Evolutionary conservation across 2,888 invertebrate species (phyloP).

Genomic region (Conomelus anceps): DNA sequence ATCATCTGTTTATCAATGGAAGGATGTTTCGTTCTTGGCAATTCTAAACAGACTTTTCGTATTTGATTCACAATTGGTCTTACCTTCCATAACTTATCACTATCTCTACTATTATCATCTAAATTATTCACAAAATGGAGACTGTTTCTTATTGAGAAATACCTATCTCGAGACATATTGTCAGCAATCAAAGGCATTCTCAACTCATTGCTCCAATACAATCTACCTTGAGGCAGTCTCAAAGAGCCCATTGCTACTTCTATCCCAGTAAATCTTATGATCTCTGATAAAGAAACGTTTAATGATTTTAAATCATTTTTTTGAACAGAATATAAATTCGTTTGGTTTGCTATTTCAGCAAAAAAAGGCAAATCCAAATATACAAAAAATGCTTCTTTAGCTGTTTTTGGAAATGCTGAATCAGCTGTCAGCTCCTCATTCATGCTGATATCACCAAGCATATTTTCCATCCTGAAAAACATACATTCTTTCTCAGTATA

Average conservation of each 20-base stretch:
- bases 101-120: background rate
- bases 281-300: background rate
- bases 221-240: background rate
- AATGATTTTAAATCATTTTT: background rate
- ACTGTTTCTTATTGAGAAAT: constrained; percentile 2
- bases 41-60: background rate
- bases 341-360: constrained; percentile 6
- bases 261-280: constrained; percentile 8
- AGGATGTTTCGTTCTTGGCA: constrained; percentile 1
- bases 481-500: background rate
- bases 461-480: background rate
- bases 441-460: too few species aligned
- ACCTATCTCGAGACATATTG: constrained; percentile 2
- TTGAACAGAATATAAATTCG: constrained; percentile 7
- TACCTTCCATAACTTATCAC: constrained; percentile 12
- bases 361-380: constrained; percentile 3
- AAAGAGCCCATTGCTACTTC: constrained; percentile 8
- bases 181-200: background rate
- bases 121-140: constrained; percentile 12
- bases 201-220: constrained; percentile 5
- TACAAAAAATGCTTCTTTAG: constrained; percentile 5
- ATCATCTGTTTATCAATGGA: constrained; percentile 14
- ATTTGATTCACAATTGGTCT: background rate
- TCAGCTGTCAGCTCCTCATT: background rate
- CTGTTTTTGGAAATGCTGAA: background rate